Evolutionary conservation across 2,113 vertebrate species (phyloP).

Genomic region (Oenanthe melanoleuca): DNA sequence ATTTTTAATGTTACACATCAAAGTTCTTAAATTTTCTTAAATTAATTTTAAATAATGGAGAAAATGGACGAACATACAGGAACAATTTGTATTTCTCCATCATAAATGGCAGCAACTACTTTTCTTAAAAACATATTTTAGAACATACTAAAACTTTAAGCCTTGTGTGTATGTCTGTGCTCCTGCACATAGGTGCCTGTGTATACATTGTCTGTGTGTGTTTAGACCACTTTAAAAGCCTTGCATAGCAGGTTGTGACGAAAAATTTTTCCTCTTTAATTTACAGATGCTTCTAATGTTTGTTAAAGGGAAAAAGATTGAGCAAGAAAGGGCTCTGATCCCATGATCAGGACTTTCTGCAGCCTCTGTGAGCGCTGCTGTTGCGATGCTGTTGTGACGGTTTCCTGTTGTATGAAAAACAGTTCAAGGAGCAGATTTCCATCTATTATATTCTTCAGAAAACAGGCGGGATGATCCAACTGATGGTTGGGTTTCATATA

Average conservation of each 20-base stretch:
- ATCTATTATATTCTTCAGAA: conserved; percentile 59
- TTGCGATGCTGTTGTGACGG: background rate
- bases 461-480: background rate
- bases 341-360: background rate
- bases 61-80: background rate
- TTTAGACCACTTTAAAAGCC: background rate
- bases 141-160: background rate
- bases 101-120: background rate
- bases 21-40: background rate
- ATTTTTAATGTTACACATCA: background rate
- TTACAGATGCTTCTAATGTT: background rate
- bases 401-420: conserved; percentile 46
- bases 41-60: background rate
- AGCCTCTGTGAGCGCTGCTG: background rate
- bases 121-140: background rate
- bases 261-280: background rate
- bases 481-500: conserved; percentile 4
- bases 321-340: background rate
- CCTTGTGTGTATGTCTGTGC: background rate
- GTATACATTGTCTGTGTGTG: background rate
- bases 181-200: background rate
- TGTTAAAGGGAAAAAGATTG: background rate
- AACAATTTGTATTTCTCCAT: background rate
- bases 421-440: conserved; percentile 43
- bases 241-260: background rate